Percentiles rank a stretch among this genome's conserved stretches.
These are phyloP conservation scores for Nestor notabilis DNA, from an alignment of 2,113 vertebrate genomes.

Conservation along the genomic window DNA sequence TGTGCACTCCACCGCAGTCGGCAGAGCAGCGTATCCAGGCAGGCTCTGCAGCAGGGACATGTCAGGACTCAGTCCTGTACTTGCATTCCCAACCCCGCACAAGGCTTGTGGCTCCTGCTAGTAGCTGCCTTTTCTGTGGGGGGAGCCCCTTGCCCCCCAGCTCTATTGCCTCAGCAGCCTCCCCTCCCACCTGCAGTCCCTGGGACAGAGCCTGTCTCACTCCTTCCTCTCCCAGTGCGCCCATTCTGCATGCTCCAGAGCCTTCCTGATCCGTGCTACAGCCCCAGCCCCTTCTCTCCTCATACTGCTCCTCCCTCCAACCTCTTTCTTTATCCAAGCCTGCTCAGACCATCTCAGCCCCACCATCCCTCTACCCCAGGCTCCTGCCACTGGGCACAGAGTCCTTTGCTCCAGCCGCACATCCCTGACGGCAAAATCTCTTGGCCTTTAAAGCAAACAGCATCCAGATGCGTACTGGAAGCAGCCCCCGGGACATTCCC, in stretches of 20 bases:
- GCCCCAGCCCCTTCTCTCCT: background rate
- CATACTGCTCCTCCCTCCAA: background rate
- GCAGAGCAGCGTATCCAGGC: background rate
- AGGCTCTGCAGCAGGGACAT: background rate
- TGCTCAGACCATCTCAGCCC: background rate
- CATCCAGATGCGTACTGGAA: background rate
- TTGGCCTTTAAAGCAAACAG: background rate
- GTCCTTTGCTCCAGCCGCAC: background rate
- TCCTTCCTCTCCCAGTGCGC: background rate
- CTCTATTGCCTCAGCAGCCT: background rate
- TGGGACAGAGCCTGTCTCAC: background rate
- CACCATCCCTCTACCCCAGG: background rate
- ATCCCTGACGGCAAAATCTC: background rate
- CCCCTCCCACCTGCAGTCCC: background rate
- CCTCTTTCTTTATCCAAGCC: background rate
- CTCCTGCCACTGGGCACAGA: background rate
- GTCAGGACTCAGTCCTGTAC: background rate
- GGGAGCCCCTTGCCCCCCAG: background rate
- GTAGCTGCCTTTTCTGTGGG: background rate
- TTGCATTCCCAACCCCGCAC: background rate
- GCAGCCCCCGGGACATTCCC: background rate
- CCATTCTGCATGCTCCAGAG: background rate
- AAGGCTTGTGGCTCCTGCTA: background rate
- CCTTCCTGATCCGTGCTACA: background rate
- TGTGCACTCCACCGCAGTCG: rapidly evolving